These are phyloP conservation scores for Deroplatys truncata DNA, from an alignment of 2,888 invertebrate genomes.

Conservation along the genomic window DNA sequence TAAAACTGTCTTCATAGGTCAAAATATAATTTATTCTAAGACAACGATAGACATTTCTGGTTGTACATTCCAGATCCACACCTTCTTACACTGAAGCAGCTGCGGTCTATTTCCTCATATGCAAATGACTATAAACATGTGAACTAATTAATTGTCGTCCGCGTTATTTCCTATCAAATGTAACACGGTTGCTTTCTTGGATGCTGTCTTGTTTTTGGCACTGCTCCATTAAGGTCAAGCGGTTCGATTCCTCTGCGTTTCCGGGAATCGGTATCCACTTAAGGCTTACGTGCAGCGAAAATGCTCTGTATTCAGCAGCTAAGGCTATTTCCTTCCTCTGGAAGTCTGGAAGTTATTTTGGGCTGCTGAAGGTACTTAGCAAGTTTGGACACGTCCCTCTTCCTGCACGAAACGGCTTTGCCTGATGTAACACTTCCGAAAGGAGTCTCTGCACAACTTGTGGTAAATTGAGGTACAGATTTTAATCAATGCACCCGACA, in stretches of 20 bases:
- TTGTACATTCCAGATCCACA: not conserved
- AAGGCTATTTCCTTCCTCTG: not conserved
- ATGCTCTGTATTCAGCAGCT: not conserved
- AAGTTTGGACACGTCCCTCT: not conserved
- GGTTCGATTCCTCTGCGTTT: not conserved
- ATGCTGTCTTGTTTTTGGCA: not conserved
- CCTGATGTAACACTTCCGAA: not conserved
- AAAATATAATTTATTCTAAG: not conserved
- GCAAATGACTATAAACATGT: not conserved
- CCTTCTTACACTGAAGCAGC: not conserved
- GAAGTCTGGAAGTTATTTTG: not conserved
- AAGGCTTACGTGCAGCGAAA: not conserved
- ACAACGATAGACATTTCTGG: not conserved
- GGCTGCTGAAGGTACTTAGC: not conserved
- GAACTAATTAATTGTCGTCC: not conserved
- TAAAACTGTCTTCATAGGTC: too few species aligned
- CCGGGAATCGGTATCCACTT: not conserved
- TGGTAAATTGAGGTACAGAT: too few species aligned
- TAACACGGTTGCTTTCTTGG: not conserved
- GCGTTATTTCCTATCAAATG: not conserved
- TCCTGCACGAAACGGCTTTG: not conserved
- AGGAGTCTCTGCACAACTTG: not conserved
- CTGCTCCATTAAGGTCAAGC: not conserved
- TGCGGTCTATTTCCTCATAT: not conserved
- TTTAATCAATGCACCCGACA: too few species aligned